Evolutionary conservation across 2,888 invertebrate species (phyloP).

Genomic region (Neoscelio sp.): DNA sequence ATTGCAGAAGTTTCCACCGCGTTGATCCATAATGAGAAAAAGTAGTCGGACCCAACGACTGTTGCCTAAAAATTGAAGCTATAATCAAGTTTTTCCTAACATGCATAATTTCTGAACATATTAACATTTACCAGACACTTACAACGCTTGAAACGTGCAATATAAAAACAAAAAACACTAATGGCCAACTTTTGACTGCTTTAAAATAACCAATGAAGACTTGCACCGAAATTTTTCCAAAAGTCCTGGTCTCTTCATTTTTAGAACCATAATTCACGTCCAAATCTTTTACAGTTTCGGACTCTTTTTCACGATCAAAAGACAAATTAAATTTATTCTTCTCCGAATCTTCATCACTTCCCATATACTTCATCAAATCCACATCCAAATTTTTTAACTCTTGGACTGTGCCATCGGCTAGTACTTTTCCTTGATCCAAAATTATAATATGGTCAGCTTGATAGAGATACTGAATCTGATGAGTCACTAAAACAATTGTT

Average conservation of each 20-base stretch:
- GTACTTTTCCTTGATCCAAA: slow-evolving; percentile 83
- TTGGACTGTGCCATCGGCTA: slow-evolving; percentile 84
- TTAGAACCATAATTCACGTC: slow-evolving; percentile 20
- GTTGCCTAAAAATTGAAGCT: slow-evolving; percentile 25
- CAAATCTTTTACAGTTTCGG: background rate
- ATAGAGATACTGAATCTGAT: slow-evolving; percentile 92
- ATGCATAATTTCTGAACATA: no score
- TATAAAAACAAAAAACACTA: slow-evolving; percentile 66
- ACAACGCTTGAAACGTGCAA: slow-evolving; percentile 29
- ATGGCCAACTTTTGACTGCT: slow-evolving; percentile 74
- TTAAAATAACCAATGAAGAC: slow-evolving; percentile 77
- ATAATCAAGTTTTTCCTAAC: no score
- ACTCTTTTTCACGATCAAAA: slow-evolving; percentile 1
- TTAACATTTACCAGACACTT: no score
- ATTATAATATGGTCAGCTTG: slow-evolving; percentile 83
- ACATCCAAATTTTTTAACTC: slow-evolving; percentile 85
- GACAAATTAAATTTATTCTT: background rate
- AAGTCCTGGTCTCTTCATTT: slow-evolving; percentile 62
- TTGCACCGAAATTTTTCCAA: slow-evolving; percentile 67
- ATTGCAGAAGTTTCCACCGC: slow-evolving; percentile 25
- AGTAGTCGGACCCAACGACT: slow-evolving; percentile 79
- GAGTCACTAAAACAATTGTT: slow-evolving; percentile 69
- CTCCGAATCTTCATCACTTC: slow-evolving; percentile 2
- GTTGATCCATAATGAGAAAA: slow-evolving; percentile 83
- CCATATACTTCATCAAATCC: slow-evolving; percentile 85